Evolutionary conservation across 2,797 vertebrate species (phyloP).

Genomic region (Argya squamiceps): DNA sequence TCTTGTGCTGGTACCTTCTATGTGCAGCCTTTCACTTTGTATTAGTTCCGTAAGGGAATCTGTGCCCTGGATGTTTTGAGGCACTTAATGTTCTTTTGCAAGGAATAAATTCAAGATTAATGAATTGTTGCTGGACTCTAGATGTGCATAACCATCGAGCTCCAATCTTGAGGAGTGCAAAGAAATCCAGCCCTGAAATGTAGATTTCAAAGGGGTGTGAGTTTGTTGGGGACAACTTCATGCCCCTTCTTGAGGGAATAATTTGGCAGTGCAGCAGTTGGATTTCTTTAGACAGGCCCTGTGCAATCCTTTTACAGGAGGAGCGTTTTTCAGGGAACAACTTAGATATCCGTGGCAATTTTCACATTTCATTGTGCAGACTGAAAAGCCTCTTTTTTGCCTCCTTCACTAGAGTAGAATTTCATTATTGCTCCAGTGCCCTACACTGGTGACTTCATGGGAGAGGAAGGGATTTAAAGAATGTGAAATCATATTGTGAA

Average conservation of each 20-base stretch:
- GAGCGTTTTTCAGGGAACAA: not conserved
- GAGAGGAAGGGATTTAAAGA: not conserved
- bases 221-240: not conserved
- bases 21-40: constrained; percentile 17
- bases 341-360: not conserved
- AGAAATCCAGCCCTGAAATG: not conserved
- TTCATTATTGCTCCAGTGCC: not conserved
- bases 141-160: not conserved
- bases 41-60: not conserved
- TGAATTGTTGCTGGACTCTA: not conserved
- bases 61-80: constrained; percentile 6
- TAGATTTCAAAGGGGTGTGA: not conserved
- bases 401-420: not conserved
- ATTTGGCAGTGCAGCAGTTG: not conserved
- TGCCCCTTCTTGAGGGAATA: not conserved
- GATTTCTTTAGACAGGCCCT: not conserved
- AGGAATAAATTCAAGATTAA: constrained; percentile 51
- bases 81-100: not conserved
- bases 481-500: not conserved
- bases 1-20: constrained; percentile 59
- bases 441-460: not conserved
- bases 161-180: not conserved
- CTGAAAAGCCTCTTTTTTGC: not conserved
- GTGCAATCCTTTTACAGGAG: not conserved
- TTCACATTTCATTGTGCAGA: not conserved